Conservation (phyloP, 2,113 vertebrate genomes). For the Melanerpes formicivorus region DNA sequence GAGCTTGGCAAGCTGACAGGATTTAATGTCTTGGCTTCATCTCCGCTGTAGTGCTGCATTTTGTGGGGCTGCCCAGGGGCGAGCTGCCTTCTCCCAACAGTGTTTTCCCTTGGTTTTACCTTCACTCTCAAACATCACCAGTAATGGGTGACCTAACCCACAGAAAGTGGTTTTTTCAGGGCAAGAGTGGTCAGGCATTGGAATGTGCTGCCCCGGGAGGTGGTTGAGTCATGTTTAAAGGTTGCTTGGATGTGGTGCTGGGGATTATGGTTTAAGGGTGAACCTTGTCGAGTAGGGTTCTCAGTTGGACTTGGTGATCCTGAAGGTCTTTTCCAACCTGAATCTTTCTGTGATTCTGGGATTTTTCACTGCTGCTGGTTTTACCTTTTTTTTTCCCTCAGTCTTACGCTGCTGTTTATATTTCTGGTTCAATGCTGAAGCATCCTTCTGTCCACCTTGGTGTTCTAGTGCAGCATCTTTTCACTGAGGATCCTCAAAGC, state of each 20-base stretch:
- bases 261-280: too few species aligned
- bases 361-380: not conserved
- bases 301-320: too few species aligned
- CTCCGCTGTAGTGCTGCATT: not conserved
- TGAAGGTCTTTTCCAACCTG: too few species aligned
- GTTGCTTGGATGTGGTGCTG: too few species aligned
- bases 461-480: not conserved
- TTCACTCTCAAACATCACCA: not conserved
- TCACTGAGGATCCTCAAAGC: not conserved
- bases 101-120: not conserved
- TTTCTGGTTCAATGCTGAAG: not conserved
- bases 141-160: not conserved
- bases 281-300: too few species aligned
- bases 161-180: too few species aligned
- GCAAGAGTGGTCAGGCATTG: too few species aligned
- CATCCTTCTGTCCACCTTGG: not conserved
- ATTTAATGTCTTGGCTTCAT: not conserved
- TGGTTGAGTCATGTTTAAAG: too few species aligned
- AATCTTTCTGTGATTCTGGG: too few species aligned
- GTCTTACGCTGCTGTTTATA: not conserved
- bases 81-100: not conserved
- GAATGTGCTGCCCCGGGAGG: too few species aligned
- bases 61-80: not conserved
- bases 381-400: not conserved
- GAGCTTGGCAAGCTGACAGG: not conserved